Percentiles rank a stretch among this genome's conserved stretches.
These are phyloP conservation scores for Corythucha ciliata DNA, from an alignment of 2,888 invertebrate species.

Conservation along the genomic window DNA sequence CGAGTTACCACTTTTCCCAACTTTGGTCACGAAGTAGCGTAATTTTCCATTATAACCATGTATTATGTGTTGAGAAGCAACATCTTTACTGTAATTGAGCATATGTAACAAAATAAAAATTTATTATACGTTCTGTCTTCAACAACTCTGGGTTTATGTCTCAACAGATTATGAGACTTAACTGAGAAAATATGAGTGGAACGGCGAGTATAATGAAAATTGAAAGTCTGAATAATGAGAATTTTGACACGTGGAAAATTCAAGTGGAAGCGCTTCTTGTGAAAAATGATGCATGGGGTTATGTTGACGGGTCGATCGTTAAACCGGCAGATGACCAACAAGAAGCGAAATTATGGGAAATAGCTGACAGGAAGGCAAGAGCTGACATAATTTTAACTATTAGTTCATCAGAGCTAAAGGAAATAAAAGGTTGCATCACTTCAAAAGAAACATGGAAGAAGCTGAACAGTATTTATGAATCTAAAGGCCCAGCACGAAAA, in stretches of 20 bases:
- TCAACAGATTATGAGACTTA: too few species aligned
- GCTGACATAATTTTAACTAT: not conserved
- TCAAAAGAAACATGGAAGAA: slow-evolving; percentile 6
- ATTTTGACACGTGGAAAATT: slow-evolving; percentile 11
- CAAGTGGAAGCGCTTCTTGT: slow-evolving; percentile 2
- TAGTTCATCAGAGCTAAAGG: not conserved
- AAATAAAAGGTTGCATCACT: slow-evolving; percentile 2
- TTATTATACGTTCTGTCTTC: too few species aligned
- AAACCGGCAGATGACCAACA: not conserved
- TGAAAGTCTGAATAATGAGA: not conserved
- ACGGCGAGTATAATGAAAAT: too few species aligned
- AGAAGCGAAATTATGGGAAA: not conserved
- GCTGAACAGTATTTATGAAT: not conserved
- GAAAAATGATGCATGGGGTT: not conserved
- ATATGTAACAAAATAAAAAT: too few species aligned
- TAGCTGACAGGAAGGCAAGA: slow-evolving; percentile 2
- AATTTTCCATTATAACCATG: too few species aligned
- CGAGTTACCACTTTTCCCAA: too few species aligned
- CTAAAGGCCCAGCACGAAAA: not conserved
- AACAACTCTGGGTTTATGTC: too few species aligned
- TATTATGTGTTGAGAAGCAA: too few species aligned
- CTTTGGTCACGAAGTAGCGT: too few species aligned
- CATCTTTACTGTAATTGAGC: too few species aligned
- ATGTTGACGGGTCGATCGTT: not conserved
- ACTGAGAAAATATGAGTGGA: too few species aligned